Evolutionary conservation across 2,797 vertebrate genomes (phyloP), one percentile per base, ranked within the genome.

Genomic region (Rousettus madagascariensis): DNA sequence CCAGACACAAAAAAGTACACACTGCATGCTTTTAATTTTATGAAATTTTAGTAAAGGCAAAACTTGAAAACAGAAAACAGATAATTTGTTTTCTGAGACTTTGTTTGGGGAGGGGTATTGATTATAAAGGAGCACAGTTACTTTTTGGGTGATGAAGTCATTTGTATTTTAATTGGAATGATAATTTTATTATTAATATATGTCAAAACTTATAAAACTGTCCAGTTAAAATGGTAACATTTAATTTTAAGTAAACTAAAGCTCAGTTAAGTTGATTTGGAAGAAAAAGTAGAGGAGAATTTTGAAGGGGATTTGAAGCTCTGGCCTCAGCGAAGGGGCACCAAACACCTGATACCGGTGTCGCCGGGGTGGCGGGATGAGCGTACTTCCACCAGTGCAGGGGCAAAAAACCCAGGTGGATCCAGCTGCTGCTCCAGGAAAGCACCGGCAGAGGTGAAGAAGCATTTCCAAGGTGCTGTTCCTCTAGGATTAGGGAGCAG

Each of bases 81-180:
- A 57, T 84, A 4, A 65, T 68, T 91, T 53, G 49, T 86, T 82
- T 68, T 80, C 59, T 55, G 51, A 80, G 24, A n/a, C 13, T 24
- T 66, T 74, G 72, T 49, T 13, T 78, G 46, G 36, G 10, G 68
- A 61, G 51, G 22, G 4, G 12, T 53, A 86, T 8, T 43, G 43
- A 86, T 26, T n/a, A 1, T 3, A 59, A 55, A 80, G 5, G 30
- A 53, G 59, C 13, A 74, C 17, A 43, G 4, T 33, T 63, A 43
- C 61, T 33, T 82, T 53, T n/a, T 16, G 87, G 36, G 22, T 36
- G 30, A 61, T 88, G 30, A 24, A 59, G 53, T 75, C 59, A 87
- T 59, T 74, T 82, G 66, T 86, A 61, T 68, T 86, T 95, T 86
- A 66, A 82, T 26, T 82, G 51, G 82, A 68, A 59, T 86, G n/a